Evolutionary conservation across 2,113 vertebrate species (phyloP).

Genomic region (Tursiops truncatus): DNA sequence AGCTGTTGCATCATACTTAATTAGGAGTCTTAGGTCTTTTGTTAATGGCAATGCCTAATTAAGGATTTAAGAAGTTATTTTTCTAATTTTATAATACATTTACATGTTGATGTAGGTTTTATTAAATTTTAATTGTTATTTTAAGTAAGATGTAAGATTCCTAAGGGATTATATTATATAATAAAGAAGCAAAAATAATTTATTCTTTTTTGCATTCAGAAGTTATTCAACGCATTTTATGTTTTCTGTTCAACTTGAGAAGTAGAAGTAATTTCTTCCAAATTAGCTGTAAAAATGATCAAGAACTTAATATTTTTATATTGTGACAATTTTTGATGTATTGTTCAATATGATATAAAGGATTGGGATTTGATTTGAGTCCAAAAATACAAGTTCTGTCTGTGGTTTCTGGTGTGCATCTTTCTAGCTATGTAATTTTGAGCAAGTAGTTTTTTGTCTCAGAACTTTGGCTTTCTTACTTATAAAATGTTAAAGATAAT

Average conservation of each 20-base stretch:
- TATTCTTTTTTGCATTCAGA: background rate
- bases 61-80: background rate
- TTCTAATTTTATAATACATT: constrained; percentile 3
- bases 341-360: background rate
- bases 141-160: constrained; percentile 25
- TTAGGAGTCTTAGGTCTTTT: background rate
- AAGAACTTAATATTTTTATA: constrained; percentile 18
- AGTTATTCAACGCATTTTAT: background rate
- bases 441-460: background rate
- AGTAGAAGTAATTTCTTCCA: background rate
- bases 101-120: background rate
- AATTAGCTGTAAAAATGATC: constrained; percentile 15
- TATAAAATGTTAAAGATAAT: constrained; percentile 11
- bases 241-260: constrained; percentile 2
- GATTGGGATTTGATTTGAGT: background rate
- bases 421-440: constrained; percentile 18
- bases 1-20: background rate
- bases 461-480: constrained; percentile 5
- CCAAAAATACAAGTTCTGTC: background rate
- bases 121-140: constrained; percentile 36
- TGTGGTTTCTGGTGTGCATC: background rate
- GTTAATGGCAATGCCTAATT: background rate
- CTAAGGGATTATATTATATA: background rate
- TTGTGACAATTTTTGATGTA: constrained; percentile 19
- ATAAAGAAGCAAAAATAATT: constrained; percentile 37